Base-by-base conservation (phyloP, 2,797 vertebrate genomes). In the Mionectes olivaceus region DNA sequence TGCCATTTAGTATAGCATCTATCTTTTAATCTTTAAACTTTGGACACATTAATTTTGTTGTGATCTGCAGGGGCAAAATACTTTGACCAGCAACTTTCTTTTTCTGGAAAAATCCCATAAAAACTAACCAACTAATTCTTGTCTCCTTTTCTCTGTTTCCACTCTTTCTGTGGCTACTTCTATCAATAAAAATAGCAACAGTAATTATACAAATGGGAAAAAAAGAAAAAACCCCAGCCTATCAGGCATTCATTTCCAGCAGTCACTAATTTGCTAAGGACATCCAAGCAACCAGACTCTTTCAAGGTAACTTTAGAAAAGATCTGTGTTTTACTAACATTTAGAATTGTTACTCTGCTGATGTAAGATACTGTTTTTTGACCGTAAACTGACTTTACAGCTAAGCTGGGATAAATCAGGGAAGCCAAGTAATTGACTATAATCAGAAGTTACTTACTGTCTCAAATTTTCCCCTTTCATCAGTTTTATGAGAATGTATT, bases 201-300 rank as follows among this genome's bases (percentile, higher is more conserved):
- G 41, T 80, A 91, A 74, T 86, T 93, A 78, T 47, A 90, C 61
- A 10, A 85, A 65, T 2, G 8, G 46, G 60, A 82, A 93, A 55
- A 7, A 79, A 94, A 81, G 11, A 70, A 77, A 88, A 89, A 49
- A 2, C 0, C 9, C 47, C 13, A 67, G 43, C 33, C n/a, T 57
- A 76, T 11, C 19, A 80, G 4, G 4, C 39, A 76, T 82, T 91
- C 83, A 50, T 79, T 93, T 87, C 30, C 49, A 89, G 63, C 57
- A 69, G 41, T 41, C n/a, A 14, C 19, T 89, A 80, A 80, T 94
- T 93, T 96, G 8, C n/a, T 78, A 95, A 92, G 71, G 73, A 39
- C 83, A 94, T 68, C 41, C 78, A 76, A 91, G 61, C 53, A 87
- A 91, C 41, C 52, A 75, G 37, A 68, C 11, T 2, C 81, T 96